Percentiles rank a stretch among this genome's conserved stretches.
These are phyloP conservation scores for Drosophila baimaii DNA, from an alignment of 1,140 invertebrate species.

Conservation along the genomic window DNA sequence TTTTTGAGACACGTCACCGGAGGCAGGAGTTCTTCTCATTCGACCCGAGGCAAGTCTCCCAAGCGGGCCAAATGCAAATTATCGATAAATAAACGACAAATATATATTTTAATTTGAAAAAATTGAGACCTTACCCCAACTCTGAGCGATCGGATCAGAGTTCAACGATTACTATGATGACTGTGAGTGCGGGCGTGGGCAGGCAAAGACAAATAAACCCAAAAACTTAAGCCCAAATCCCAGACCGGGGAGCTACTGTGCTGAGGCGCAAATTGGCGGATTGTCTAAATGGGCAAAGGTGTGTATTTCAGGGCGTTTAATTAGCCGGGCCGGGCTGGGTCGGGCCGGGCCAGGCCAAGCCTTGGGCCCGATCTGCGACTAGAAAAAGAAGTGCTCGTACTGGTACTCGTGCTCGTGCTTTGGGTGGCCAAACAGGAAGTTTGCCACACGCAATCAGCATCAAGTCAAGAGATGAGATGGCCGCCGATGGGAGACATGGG, in stretches of 20 bases:
- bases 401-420: constrained; percentile 31
- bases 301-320: constrained; percentile 64
- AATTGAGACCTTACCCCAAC: constrained; percentile 22
- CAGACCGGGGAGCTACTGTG: constrained; percentile 53
- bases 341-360: constrained; percentile 63
- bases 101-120: constrained; percentile 60
- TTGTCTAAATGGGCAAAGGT: constrained; percentile 36
- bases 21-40: constrained; percentile 43
- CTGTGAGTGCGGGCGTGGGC: constrained; percentile 26
- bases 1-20: constrained; percentile 57
- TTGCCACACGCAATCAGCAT: constrained; percentile 77
- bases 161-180: constrained; percentile 54
- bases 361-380: constrained; percentile 62
- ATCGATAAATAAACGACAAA: constrained; percentile 57
- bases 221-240: constrained; percentile 11
- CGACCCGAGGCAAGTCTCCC: constrained; percentile 43
- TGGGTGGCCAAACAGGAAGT: constrained; percentile 72
- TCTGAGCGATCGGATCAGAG: constrained; percentile 47
- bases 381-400: constrained; percentile 32
- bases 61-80: constrained; percentile 71
- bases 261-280: constrained; percentile 42
- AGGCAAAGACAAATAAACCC: constrained; percentile 29
- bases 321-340: no score
- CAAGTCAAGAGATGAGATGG: constrained; percentile 47
- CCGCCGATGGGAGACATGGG: constrained; percentile 27